Evolutionary conservation across 2,797 vertebrate genomes (phyloP).

Genomic region (Microchirus variegatus): DNA sequence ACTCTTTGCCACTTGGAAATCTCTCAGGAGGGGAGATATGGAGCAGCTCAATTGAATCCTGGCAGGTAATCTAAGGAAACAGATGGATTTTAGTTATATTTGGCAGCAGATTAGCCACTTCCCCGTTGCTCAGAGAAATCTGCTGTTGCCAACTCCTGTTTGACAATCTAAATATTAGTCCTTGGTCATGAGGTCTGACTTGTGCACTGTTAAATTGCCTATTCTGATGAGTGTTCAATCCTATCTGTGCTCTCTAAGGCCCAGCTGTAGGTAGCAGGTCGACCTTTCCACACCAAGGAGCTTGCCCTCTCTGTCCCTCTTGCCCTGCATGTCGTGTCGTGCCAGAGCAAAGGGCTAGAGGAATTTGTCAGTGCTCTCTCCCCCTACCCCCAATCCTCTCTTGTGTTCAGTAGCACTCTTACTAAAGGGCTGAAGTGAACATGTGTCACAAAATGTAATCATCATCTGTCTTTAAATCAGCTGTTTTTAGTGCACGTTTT

Average conservation of each 20-base stretch:
- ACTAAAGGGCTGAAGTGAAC: slow-evolving; percentile 63
- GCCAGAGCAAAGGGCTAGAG: slow-evolving; percentile 61
- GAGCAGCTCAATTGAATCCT: slow-evolving; percentile 75
- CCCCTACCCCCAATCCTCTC: slow-evolving; percentile 60
- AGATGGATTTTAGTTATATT: slow-evolving; percentile 83
- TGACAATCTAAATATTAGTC: slow-evolving; percentile 77
- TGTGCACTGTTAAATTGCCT: slow-evolving; percentile 60
- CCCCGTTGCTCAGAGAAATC: slow-evolving; percentile 67
- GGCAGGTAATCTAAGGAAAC: slow-evolving; percentile 80
- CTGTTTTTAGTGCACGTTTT: slow-evolving; percentile 59
- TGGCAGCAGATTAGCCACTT: slow-evolving; percentile 79
- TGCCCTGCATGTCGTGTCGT: slow-evolving; percentile 48
- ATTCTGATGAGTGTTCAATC: slow-evolving; percentile 68
- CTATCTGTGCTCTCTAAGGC: slow-evolving; percentile 70
- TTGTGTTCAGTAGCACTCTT: slow-evolving; percentile 62
- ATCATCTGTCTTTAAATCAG: slow-evolving; percentile 63
- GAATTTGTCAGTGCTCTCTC: slow-evolving; percentile 67
- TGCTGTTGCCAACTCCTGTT: slow-evolving; percentile 72
- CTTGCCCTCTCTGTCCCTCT: slow-evolving; percentile 39
- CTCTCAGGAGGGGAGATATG: slow-evolving; percentile 63
- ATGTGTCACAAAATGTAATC: slow-evolving; percentile 65
- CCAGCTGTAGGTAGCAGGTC: slow-evolving; percentile 64
- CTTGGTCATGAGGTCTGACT: slow-evolving; percentile 68
- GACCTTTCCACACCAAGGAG: slow-evolving; percentile 47
- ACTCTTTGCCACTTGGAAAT: slow-evolving; percentile 69